Percentiles rank a stretch among this genome's conserved stretches.
phyloP scores from a whole-genome alignment of 2,797 vertebrate species.

The Lophura swinhoii region DNA sequence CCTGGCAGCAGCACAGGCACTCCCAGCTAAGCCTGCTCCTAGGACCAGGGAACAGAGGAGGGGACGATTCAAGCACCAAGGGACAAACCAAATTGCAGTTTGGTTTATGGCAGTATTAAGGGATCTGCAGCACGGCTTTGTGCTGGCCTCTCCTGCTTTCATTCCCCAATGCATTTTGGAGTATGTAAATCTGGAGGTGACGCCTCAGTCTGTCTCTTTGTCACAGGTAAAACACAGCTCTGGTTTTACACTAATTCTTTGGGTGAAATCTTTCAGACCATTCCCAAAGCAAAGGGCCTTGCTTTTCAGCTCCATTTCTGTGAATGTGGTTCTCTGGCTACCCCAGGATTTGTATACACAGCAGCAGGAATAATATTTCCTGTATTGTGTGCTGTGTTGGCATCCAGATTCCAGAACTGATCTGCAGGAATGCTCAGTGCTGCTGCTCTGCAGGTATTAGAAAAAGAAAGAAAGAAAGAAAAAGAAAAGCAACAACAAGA shows the following conservation, averaged over 20 bases:
- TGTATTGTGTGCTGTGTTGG: background rate
- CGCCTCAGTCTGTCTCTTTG: background rate
- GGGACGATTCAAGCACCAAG: background rate
- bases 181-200: background rate
- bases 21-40: background rate
- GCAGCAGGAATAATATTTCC: background rate
- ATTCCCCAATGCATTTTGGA: background rate
- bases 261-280: background rate
- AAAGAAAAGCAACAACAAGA: background rate
- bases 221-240: background rate
- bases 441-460: background rate
- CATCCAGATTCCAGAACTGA: background rate
- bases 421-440: background rate
- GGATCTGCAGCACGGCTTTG: background rate
- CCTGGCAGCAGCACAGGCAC: background rate
- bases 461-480: no score
- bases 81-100: background rate
- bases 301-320: background rate
- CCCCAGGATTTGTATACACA: background rate
- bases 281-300: background rate
- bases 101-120: background rate
- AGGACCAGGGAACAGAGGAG: background rate
- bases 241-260: background rate
- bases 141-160: background rate
- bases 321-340: background rate